Percentiles rank a stretch among this genome's conserved stretches.
Evolutionary conservation across 1,140 invertebrate species (phyloP).

Genomic region (Drosophila ambigua): DNA sequence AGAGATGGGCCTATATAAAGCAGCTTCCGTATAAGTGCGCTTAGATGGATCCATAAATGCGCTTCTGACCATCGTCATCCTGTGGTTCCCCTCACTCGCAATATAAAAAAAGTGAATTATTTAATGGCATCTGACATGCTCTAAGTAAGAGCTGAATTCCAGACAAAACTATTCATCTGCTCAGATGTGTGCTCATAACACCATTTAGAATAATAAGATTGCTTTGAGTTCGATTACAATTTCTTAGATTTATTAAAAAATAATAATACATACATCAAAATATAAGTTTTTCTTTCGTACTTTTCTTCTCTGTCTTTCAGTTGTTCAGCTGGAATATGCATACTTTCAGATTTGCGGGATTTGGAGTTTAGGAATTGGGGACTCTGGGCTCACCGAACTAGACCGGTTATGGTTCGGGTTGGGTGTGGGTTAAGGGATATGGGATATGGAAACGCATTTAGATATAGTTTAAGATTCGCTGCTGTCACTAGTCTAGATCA

Average conservation of each 20-base stretch:
- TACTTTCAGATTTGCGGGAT: neutral
- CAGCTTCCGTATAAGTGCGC: too few relatives aligned
- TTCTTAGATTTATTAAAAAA: constrained; percentile 70
- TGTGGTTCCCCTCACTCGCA: too few relatives aligned
- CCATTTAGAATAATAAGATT: neutral
- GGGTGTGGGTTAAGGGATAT: neutral
- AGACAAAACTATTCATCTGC: too few relatives aligned
- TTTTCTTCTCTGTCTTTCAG: constrained; percentile 21
- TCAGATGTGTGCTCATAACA: too few relatives aligned
- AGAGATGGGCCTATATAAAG: too few relatives aligned
- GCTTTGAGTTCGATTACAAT: constrained; percentile 27
- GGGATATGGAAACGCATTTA: constrained; percentile 7
- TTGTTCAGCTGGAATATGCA: constrained; percentile 22
- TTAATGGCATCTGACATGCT: too few relatives aligned
- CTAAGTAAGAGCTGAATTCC: too few relatives aligned
- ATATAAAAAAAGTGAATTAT: too few relatives aligned
- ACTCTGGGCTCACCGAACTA: constrained; percentile 2
- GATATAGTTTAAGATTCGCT: constrained; percentile 34
- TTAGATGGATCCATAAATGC: too few relatives aligned
- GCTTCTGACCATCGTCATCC: too few relatives aligned
- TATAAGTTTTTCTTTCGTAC: constrained; percentile 52
- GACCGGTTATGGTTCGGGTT: constrained; percentile 21
- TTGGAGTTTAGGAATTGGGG: neutral
- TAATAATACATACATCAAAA: constrained; percentile 75
- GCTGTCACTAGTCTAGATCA: constrained; percentile 29